Evolutionary conservation across 2,888 invertebrate species (phyloP).

Genomic region (Morinoia aosen): DNA sequence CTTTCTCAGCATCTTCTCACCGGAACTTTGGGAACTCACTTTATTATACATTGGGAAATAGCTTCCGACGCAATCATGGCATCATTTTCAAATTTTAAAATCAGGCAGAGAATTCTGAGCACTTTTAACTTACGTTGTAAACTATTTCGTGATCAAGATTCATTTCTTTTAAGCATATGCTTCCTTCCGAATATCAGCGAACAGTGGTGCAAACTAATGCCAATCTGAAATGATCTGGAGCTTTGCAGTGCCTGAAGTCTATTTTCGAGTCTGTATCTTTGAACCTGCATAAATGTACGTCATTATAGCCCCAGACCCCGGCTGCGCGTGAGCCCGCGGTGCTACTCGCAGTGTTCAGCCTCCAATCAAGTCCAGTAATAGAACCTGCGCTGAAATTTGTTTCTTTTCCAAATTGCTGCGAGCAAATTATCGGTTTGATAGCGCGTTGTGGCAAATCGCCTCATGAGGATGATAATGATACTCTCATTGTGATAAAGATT

Average conservation of each 20-base stretch:
- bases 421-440: constrained; percentile 1
- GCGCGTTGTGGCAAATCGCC: not conserved
- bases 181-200: not conserved
- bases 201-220: not conserved
- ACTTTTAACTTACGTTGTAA: not conserved
- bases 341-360: not conserved
- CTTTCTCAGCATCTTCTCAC: too few species aligned
- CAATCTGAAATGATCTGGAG: not conserved
- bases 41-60: not conserved
- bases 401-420: not conserved
- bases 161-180: not conserved
- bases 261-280: not conserved
- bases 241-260: not conserved
- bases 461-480: not conserved
- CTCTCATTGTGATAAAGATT: not conserved
- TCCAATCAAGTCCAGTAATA: not conserved
- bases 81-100: not conserved
- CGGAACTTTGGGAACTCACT: too few species aligned
- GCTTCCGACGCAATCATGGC: not conserved
- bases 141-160: not conserved
- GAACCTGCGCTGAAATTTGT: not conserved
- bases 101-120: not conserved
- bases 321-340: not conserved
- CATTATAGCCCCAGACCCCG: not conserved
- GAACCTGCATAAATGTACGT: not conserved